phyloP scores from a whole-genome alignment of 2,113 vertebrate species.

The Chaetops frenatus region DNA sequence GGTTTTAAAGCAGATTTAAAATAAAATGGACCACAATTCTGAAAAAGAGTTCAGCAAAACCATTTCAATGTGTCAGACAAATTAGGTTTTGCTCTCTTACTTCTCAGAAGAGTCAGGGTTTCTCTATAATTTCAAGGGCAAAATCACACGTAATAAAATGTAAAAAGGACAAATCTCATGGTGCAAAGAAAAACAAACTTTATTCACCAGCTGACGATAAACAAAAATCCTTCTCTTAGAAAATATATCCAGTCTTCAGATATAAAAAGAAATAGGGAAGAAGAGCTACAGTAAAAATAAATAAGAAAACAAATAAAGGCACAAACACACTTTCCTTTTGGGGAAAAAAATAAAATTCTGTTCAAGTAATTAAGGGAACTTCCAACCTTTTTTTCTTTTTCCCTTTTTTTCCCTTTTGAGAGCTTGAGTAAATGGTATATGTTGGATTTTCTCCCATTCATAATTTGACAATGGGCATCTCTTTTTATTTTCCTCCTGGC shows the following conservation, averaged over 20 bases:
- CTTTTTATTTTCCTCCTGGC: background rate
- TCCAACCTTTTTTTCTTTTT: background rate
- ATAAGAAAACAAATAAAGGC: background rate
- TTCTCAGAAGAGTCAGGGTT: background rate
- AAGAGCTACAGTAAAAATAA: background rate
- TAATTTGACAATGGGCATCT: background rate
- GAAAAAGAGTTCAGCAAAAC: background rate
- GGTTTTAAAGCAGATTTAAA: background rate
- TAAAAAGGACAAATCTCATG: background rate
- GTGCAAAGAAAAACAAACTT: background rate
- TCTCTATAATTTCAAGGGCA: background rate
- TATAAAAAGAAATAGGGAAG: background rate
- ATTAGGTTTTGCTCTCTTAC: background rate
- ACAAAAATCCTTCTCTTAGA: background rate
- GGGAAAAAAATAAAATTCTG: background rate
- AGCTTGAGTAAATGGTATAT: background rate
- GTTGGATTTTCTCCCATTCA: background rate
- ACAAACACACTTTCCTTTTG: background rate
- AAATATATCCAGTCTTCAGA: background rate
- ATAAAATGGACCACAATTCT: background rate
- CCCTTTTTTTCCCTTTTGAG: background rate
- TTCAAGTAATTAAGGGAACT: background rate
- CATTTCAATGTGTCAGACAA: background rate
- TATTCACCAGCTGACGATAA: background rate
- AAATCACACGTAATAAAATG: background rate